Evolutionary conservation across 2,797 vertebrate genomes (phyloP), one percentile per base, ranked within the genome.

Genomic region (Ispidina picta): DNA sequence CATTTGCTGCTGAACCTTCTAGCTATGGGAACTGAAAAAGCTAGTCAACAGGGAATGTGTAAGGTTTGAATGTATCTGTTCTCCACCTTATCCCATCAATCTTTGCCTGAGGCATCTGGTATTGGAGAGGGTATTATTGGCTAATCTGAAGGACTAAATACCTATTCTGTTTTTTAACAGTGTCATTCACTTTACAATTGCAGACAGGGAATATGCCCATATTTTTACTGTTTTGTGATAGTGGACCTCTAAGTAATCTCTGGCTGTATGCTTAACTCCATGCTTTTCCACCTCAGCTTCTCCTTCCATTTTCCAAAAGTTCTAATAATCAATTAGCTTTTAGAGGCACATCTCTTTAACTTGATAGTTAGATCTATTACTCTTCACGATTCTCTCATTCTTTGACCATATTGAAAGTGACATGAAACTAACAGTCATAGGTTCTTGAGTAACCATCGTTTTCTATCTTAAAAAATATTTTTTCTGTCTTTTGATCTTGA

Each of bases 381-480:
- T 64, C 18, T 60, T 83, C n/a, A n/a, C 31, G 5, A 54, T 21
- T 64, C 17, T 84, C 9, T 46, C 73, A 78, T 87, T 60, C n/a
- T 71, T 75, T 84, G 52, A 52, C 29, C 5, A 8, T 59, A 64
- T 49, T 79, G 65, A 85, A 90, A 73, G 66, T 55, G 19, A 33
- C 48, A 49, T 26, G 48, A 49, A 26, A 49, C 51, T 69, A 77
- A 81, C 35, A 78, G 52, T 86, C 22, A 46, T 0, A 0, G 35
- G 48, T 78, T 54, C 29, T 63, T 81, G 69, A 16, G 16, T 65
- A 89, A 70, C 31, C n/a, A 72, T 72, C 37, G 44, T 20, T 91
- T 89, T 91, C 33, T 63, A 86, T 25, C 63, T 89, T 70, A 86
- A 83, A 93, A 86, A 69, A 86, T 59, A 93, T 26, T 49, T 29